Base-by-base conservation (phyloP, 2,888 invertebrate genomes). In the Teleogryllus oceanicus region DNA sequence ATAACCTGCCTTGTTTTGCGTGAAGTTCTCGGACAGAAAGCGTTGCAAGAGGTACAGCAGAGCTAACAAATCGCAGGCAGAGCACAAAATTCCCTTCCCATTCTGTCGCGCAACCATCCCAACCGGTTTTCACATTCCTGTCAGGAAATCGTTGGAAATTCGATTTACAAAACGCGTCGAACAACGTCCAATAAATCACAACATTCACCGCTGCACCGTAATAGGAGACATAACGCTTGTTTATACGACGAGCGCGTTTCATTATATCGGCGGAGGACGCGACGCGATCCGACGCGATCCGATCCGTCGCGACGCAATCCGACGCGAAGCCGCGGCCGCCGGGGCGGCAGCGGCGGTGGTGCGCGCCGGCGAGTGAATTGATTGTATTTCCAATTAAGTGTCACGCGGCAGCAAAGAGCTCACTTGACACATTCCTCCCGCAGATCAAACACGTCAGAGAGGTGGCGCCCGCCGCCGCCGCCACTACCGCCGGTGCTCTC, bases 331-430 rank as follows among this genome's bases (percentile, higher is more conserved):
- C 37, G 37, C 37, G 37, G 37, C 8, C 37, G 37, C 8, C 37
- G 37, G 37, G 37, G 37, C 37, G 37, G 1, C 5, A 5, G 37
- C 37, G 37, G 37, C 37, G 24, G 24, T 4, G 37, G 37, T 8
- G 37, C 37, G 13, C 62, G 16, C 1, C n/a, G 62, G 13, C 62
- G 62, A 62, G 62, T 62, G 62, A 62, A 62, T 62, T 62, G 62
- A 62, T 62, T 62, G 62, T 62, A 62, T 62, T 62, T 62, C 62
- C 62, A 62, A 62, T 62, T 62, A 62, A 62, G 62, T 62, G 62
- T 62, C 62, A 62, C 62, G 62, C 62, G 62, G n/a, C 5, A 13
- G 62, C 62, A 13, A 13, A 62, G 62, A 62, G 62, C 13, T 62
- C 62, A 62, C 62, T 62, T 62, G 62, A 62, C 62, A 62, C 62